Conservation (phyloP, 2,113 vertebrate genomes). For the Microtus montanus region DNA sequence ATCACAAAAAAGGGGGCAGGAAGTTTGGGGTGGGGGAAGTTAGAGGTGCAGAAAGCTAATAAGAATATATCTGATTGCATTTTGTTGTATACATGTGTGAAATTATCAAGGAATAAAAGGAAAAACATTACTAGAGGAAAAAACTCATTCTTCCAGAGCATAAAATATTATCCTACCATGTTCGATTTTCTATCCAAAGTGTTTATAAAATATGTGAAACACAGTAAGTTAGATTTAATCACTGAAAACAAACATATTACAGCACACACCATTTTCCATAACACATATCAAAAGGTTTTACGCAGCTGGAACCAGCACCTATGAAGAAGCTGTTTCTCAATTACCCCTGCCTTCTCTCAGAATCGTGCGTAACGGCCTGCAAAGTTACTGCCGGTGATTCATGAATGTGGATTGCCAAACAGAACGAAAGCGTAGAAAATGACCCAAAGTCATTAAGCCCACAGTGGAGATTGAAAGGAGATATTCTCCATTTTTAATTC, state of each 20-base stretch:
- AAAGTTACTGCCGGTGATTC: conserved; percentile 37
- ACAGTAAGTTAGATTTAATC: background rate
- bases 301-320: background rate
- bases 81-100: background rate
- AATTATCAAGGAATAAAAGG: background rate
- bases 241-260: conserved; percentile 23
- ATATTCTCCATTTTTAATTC: conserved; percentile 49
- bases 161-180: background rate
- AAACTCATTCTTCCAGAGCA: background rate
- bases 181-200: background rate
- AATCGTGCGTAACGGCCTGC: background rate
- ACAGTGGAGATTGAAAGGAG: conserved; percentile 15
- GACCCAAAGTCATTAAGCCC: conserved; percentile 41
- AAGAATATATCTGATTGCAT: background rate
- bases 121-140: background rate
- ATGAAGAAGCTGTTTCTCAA: background rate
- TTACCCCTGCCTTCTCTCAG: conserved; percentile 41
- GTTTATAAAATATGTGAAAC: background rate
- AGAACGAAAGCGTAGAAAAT: background rate
- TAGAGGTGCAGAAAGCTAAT: background rate
- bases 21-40: background rate
- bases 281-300: conserved; percentile 8
- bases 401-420: conserved; percentile 34
- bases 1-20: background rate
- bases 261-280: conserved; percentile 13